A percentile compares a stretch with the other conserved stretches of the same genome.
Evolutionary conservation across 1,140 invertebrate species (phyloP).

Genomic region (Stegodyphus dumicola): DNA sequence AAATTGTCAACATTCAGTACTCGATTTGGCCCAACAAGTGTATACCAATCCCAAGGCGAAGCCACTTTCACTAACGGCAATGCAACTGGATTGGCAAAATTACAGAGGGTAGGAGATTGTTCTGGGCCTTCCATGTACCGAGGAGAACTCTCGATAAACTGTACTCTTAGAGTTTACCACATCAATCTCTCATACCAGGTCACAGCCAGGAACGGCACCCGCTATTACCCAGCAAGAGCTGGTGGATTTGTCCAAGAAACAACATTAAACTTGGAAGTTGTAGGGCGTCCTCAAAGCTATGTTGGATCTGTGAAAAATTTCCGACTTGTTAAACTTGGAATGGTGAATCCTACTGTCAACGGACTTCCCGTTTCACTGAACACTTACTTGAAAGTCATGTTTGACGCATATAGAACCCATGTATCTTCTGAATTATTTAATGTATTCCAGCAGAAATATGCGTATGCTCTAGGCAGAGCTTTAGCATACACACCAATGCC

Average conservation of each 20-base stretch:
- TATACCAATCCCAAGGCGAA: not conserved
- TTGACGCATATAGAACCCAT: conserved; percentile 17
- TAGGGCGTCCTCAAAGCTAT: conserved; percentile 15
- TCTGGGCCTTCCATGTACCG: not conserved
- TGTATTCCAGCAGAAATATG: conserved; percentile 13
- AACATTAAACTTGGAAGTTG: not conserved
- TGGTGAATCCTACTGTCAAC: conserved; percentile 10
- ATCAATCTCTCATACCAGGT: conserved; percentile 1
- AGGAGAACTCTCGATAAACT: conserved; percentile 38
- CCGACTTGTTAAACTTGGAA: conserved; percentile 12
- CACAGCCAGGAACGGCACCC: not conserved
- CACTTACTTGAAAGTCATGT: conserved; percentile 8
- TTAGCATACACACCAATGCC: conserved; percentile 41
- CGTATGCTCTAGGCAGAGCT: conserved; percentile 19
- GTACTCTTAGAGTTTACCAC: conserved; percentile 1
- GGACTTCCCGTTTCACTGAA: conserved; percentile 1
- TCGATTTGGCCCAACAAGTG: not conserved
- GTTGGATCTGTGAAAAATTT: conserved; percentile 25
- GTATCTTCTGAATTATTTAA: conserved; percentile 19
- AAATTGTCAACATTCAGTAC: not conserved
- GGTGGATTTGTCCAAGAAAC: conserved; percentile 22
- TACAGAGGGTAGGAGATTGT: conserved; percentile 11
- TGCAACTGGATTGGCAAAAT: not conserved
- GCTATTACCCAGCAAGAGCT: not conserved
- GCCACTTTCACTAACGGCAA: conserved; percentile 24